These are phyloP conservation scores for Eira barbara DNA, from an alignment of 2,113 vertebrate species.

Conservation along the genomic window DNA sequence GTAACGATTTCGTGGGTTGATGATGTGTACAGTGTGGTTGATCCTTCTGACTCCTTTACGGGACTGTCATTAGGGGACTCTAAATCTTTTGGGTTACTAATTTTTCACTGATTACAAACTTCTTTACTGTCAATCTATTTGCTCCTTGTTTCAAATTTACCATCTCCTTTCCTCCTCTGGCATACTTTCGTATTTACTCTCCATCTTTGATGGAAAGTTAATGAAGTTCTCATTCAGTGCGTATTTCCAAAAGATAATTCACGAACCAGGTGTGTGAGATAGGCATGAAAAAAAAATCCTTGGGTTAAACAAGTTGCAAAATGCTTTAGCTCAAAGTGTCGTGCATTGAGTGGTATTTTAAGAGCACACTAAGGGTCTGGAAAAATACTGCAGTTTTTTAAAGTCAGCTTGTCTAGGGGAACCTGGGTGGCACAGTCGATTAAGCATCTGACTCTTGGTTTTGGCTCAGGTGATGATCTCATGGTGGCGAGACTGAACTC, in stretches of 20 bases:
- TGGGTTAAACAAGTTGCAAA: neutral
- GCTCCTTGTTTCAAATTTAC: neutral
- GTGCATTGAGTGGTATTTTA: neutral
- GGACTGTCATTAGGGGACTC: neutral
- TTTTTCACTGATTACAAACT: neutral
- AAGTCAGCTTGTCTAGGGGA: neutral
- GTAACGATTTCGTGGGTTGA: neutral
- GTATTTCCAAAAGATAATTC: neutral
- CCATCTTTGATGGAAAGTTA: neutral
- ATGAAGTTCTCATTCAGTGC: neutral
- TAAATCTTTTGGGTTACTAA: neutral
- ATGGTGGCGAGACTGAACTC: neutral
- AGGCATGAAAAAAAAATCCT: neutral
- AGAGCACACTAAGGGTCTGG: neutral
- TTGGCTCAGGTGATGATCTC: neutral
- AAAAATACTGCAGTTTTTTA: neutral
- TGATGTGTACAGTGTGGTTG: rapidly evolving
- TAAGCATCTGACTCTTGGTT: neutral
- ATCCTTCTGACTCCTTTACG: neutral
- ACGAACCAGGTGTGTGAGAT: neutral
- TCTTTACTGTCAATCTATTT: neutral
- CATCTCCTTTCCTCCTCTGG: neutral
- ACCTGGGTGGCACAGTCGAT: neutral
- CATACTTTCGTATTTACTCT: neutral
- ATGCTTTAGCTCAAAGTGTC: neutral